Conservation (phyloP, 2,797 vertebrate genomes). For the Falco novaeseelandiae region DNA sequence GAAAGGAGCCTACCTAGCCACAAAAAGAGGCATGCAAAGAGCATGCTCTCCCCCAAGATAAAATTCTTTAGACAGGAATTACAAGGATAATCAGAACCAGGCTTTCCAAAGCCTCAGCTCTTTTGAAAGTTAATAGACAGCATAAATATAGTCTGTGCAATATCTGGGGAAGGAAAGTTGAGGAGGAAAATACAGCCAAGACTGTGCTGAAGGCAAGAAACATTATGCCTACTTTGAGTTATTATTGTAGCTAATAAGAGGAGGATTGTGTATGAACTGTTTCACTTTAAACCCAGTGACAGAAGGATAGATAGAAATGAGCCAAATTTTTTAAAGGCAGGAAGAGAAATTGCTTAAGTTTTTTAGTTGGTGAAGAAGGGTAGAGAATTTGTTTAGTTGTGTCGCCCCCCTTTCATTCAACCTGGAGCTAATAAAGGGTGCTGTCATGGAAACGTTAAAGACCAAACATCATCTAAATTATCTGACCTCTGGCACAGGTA, state of each 20-base stretch:
- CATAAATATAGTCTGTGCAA: conserved; percentile 7
- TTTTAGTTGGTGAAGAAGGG: neutral
- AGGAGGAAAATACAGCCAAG: neutral
- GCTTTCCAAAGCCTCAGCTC: neutral
- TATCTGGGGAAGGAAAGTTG: neutral
- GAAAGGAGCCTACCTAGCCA: neutral
- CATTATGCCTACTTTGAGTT: neutral
- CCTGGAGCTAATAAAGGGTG: conserved; percentile 48
- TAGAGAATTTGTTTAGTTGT: neutral
- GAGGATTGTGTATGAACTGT: neutral
- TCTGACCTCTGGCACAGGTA: conserved; percentile 63
- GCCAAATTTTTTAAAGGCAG: neutral
- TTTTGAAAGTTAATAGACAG: conserved; percentile 48
- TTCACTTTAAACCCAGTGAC: neutral
- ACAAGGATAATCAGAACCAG: conserved; percentile 28
- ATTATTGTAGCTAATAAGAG: neutral
- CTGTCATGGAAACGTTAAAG: conserved; percentile 50
- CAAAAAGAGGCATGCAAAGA: neutral
- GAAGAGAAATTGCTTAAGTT: neutral
- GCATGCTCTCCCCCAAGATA: neutral
- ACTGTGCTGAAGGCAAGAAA: neutral
- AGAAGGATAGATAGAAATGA: neutral
- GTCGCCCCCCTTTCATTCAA: neutral
- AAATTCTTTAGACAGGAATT: conserved; percentile 11
- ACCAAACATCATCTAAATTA: conserved; percentile 31